These are phyloP conservation scores for Eurois occulta DNA, from an alignment of 2,888 invertebrate genomes.

Conservation along the genomic window DNA sequence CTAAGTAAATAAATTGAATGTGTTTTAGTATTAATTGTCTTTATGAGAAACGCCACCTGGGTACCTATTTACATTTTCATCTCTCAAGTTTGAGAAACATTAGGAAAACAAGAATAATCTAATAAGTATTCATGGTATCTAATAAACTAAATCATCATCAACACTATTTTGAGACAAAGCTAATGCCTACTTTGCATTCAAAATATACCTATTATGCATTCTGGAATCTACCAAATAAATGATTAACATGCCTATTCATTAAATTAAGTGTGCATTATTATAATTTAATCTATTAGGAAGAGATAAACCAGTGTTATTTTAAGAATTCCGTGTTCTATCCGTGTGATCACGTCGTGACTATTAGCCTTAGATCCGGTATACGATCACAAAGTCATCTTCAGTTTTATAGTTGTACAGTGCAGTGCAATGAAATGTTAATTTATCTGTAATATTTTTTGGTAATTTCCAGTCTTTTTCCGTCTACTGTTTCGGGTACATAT, in stretches of 20 bases:
- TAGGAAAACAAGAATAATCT: neutral
- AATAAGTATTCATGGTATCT: neutral
- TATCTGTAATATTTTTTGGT: neutral
- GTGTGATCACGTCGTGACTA: constrained; percentile 83
- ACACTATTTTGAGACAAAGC: neutral
- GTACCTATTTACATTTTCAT: neutral
- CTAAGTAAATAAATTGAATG: neutral
- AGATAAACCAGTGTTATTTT: constrained; percentile 52
- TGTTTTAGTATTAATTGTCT: neutral
- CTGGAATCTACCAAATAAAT: constrained; percentile 1
- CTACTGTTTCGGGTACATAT: neutral
- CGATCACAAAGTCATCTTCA: constrained; percentile 79
- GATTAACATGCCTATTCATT: neutral
- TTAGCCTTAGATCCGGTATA: constrained; percentile 74
- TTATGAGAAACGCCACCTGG: neutral
- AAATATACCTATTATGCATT: constrained; percentile 14
- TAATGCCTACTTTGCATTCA: constrained; percentile 9
- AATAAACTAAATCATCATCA: neutral
- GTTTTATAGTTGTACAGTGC: constrained; percentile 64
- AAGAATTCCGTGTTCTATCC: constrained; percentile 80
- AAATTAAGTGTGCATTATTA: constrained; percentile 6
- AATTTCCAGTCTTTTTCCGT: neutral
- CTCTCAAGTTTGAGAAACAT: neutral
- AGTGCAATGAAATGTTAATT: constrained; percentile 33
- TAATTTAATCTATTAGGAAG: constrained; percentile 40